Conservation (phyloP, 2,888 invertebrate species). For the Catocala nupta region DNA sequence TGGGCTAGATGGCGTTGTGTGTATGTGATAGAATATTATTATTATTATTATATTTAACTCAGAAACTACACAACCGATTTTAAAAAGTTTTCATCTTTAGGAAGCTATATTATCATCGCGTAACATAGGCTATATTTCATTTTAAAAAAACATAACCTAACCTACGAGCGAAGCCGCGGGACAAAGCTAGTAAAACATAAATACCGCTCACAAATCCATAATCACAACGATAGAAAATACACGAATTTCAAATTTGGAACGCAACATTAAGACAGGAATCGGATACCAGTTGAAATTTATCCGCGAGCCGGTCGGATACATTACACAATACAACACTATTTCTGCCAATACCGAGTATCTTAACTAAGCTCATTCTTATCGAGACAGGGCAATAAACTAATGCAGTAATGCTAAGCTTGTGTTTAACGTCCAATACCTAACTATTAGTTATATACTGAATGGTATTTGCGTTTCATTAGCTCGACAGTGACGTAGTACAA, state of each 20-base stretch:
- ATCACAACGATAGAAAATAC: background rate
- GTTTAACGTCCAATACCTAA: conserved; percentile 22
- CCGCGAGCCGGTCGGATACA: conserved; percentile 2
- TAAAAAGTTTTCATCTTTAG: too few species aligned
- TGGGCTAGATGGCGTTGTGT: too few species aligned
- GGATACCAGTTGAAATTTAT: conserved; percentile 9
- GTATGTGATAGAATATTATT: too few species aligned
- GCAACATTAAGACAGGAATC: conserved; percentile 14
- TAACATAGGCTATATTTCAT: too few species aligned
- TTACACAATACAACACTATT: conserved; percentile 16
- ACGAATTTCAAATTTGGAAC: background rate
- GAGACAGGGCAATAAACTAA: conserved; percentile 37
- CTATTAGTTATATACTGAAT: conserved; percentile 35
- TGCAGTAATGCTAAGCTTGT: conserved; percentile 36
- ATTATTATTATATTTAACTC: too few species aligned
- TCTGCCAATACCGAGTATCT: conserved; percentile 14
- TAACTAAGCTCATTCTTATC: conserved; percentile 23
- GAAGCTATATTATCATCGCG: too few species aligned
- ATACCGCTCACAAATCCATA: too few species aligned
- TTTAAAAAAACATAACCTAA: too few species aligned
- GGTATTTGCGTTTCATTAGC: conserved; percentile 28
- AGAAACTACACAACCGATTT: too few species aligned
- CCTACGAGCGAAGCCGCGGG: too few species aligned
- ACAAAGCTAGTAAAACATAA: too few species aligned
- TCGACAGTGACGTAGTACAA: conserved; percentile 36